These are phyloP conservation scores for Philypnodon macrostomus DNA, from an alignment of 2,797 vertebrate species.

Conservation along the genomic window DNA sequence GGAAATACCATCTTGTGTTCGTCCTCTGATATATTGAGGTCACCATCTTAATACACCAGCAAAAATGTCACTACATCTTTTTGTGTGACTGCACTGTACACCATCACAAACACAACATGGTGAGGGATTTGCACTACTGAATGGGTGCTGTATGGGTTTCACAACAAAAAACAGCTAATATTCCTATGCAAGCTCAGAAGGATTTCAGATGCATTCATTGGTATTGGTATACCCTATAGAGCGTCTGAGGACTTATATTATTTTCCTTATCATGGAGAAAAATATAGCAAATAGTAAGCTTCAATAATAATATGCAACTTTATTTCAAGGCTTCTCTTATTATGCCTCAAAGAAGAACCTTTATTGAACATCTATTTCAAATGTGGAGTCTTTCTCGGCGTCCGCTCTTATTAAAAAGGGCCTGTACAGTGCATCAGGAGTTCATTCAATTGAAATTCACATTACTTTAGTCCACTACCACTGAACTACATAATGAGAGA, in stretches of 20 bases:
- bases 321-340: constrained; percentile 17
- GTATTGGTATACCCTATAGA: constrained; percentile 2
- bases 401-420: constrained; percentile 38
- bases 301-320: neutral
- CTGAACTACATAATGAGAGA: constrained; percentile 65
- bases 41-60: constrained; percentile 9
- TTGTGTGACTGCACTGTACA: constrained; percentile 3
- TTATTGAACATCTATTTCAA: constrained; percentile 45
- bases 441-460: constrained; percentile 52
- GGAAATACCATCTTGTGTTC: constrained; percentile 3
- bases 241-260: constrained; percentile 39
- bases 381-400: constrained; percentile 13
- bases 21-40: constrained; percentile 30
- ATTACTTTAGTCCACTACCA: constrained; percentile 38
- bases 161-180: constrained; percentile 28
- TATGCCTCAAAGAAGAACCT: constrained; percentile 18
- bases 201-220: constrained; percentile 20
- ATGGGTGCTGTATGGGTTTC: constrained; percentile 11
- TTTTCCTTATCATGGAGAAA: constrained; percentile 38
- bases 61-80: constrained; percentile 2
- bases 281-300: constrained; percentile 14
- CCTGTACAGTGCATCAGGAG: constrained; percentile 6
- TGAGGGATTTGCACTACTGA: constrained; percentile 18
- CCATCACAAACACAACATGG: constrained; percentile 9
- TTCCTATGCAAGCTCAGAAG: constrained; percentile 20